Percentiles rank a stretch among this genome's conserved stretches.
Evolutionary conservation across 1,140 invertebrate species (phyloP).

Genomic region (Diachasmimorpha longicaudata): DNA sequence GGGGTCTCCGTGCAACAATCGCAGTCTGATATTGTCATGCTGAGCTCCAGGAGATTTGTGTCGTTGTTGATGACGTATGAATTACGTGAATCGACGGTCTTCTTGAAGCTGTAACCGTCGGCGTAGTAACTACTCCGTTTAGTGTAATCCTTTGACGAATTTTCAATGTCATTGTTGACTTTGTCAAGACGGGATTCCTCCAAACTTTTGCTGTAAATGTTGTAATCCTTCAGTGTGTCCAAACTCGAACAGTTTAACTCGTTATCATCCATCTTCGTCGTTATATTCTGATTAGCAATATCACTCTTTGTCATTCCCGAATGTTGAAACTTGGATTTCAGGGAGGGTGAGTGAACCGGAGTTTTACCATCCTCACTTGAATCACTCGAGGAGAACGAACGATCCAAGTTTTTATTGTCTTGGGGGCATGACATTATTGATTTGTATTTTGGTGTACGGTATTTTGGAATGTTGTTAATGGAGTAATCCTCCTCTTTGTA

Average conservation of each 20-base stretch:
- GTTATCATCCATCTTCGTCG: slow-evolving; percentile 51
- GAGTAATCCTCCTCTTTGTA: slow-evolving; percentile 61
- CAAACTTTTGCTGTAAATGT: slow-evolving; percentile 52
- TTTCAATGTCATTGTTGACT: slow-evolving; percentile 44
- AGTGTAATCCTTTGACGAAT: slow-evolving; percentile 40
- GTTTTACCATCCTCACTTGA: slow-evolving; percentile 57
- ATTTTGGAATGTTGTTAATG: slow-evolving; percentile 54
- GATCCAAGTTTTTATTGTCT: slow-evolving; percentile 49
- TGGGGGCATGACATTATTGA: slow-evolving; percentile 42
- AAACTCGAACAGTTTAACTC: slow-evolving; percentile 52
- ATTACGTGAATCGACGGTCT: slow-evolving; percentile 52
- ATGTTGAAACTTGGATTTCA: slow-evolving; percentile 47
- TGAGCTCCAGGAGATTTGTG: slow-evolving; percentile 58
- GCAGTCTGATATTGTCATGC: slow-evolving; percentile 62
- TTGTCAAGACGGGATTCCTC: slow-evolving; percentile 48
- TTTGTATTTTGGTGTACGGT: slow-evolving; percentile 54
- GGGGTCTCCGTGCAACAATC: slow-evolving; percentile 54
- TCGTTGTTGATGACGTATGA: slow-evolving; percentile 62
- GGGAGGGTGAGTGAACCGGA: slow-evolving; percentile 46
- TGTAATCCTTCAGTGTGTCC: slow-evolving; percentile 54
- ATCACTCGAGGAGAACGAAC: slow-evolving; percentile 53
- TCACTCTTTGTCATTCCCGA: slow-evolving; percentile 60
- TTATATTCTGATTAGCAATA: slow-evolving; percentile 68
- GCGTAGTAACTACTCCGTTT: slow-evolving; percentile 48
- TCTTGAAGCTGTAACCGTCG: slow-evolving; percentile 57